phyloP scores from a whole-genome alignment of 2,888 invertebrate genomes.

The Lasioglossum oenotherae region DNA sequence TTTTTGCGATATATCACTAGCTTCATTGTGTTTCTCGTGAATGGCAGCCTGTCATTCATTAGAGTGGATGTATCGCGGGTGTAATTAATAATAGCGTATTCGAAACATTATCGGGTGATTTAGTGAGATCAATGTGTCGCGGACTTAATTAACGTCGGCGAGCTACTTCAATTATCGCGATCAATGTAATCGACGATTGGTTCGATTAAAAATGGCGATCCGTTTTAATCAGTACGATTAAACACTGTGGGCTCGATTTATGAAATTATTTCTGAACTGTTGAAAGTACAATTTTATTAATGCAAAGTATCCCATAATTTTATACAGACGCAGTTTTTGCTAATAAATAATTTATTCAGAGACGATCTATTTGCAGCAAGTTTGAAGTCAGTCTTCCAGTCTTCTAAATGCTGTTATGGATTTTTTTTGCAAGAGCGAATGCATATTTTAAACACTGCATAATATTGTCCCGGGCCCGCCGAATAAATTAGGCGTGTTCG shows the following conservation, averaged over 20 bases:
- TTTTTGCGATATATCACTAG: slow-evolving; percentile 50
- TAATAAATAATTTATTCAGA: background rate
- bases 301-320: background rate
- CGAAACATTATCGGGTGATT: slow-evolving; percentile 54
- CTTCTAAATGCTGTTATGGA: background rate
- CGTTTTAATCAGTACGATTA: background rate
- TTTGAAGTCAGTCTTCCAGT: background rate
- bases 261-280: background rate
- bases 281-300: background rate
- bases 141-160: slow-evolving; percentile 35
- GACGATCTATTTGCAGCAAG: background rate
- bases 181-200: slow-evolving; percentile 2
- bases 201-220: background rate
- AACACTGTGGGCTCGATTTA: background rate
- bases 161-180: slow-evolving; percentile 6
- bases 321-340: background rate
- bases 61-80: slow-evolving; percentile 22
- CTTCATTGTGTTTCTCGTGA: slow-evolving; percentile 48
- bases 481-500: slow-evolving; percentile 24
- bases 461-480: background rate
- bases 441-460: slow-evolving; percentile 8
- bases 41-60: slow-evolving; percentile 42
- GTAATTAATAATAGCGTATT: slow-evolving; percentile 40
- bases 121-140: slow-evolving; percentile 39
- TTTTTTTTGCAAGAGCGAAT: background rate